Conservation (phyloP, 2,113 vertebrate species). For the Rhynchomys soricoides region DNA sequence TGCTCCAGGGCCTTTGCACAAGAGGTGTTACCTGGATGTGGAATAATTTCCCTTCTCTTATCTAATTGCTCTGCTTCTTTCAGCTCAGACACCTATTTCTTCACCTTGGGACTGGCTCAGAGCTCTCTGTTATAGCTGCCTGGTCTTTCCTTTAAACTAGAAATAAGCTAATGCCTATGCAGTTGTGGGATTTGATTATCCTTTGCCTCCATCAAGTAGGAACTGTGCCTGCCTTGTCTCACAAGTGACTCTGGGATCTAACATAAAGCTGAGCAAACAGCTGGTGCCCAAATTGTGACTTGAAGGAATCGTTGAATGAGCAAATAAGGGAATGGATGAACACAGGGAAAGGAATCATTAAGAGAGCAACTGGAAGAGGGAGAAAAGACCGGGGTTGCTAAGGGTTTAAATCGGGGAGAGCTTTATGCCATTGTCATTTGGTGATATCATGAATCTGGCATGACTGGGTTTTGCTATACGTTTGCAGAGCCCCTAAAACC, state of each 20-base stretch:
- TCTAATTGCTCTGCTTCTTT: constrained; percentile 2
- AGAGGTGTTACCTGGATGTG: not conserved
- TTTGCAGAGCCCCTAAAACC: constrained; percentile 5
- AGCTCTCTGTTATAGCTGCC: not conserved
- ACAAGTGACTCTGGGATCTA: not conserved
- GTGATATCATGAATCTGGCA: not conserved
- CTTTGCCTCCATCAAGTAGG: constrained; percentile 25
- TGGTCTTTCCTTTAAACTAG: not conserved
- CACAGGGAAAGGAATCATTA: not conserved
- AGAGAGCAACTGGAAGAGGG: not conserved
- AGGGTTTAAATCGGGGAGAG: not conserved
- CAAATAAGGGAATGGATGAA: not conserved
- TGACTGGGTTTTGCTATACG: not conserved
- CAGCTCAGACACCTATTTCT: not conserved
- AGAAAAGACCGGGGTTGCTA: not conserved
- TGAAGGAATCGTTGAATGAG: not conserved
- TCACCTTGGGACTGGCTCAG: not conserved
- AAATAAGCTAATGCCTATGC: not conserved
- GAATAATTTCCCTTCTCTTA: not conserved
- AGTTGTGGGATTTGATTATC: not conserved
- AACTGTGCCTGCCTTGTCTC: not conserved
- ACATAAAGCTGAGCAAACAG: not conserved
- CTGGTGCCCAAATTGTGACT: not conserved
- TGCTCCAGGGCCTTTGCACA: constrained; percentile 25
- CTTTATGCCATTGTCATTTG: not conserved